Conservation (phyloP, 1,140 invertebrate genomes). For the Drosophila setifemur region DNA sequence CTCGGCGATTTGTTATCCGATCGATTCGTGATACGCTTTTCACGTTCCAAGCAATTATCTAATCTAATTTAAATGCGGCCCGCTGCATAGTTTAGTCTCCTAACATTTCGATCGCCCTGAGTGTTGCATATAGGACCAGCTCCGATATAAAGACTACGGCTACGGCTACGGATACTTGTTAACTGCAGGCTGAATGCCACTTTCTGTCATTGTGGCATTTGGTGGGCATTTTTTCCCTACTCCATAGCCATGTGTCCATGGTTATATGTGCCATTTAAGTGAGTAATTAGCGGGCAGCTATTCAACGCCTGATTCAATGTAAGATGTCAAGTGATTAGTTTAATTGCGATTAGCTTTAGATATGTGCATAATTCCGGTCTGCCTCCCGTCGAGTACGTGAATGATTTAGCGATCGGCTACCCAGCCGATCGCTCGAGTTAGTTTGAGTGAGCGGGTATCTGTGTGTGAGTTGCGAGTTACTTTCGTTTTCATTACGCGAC, state of each 20-base stretch:
- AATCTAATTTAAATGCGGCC: conserved; percentile 26
- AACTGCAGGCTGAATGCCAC: conserved; percentile 4
- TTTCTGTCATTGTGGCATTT: conserved; percentile 36
- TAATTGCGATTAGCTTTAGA: conserved; percentile 41
- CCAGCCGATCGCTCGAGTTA: neutral
- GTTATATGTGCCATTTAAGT: conserved; percentile 36
- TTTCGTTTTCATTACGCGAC: conserved; percentile 73
- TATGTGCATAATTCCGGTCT: conserved; percentile 45
- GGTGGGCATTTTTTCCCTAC: conserved; percentile 22
- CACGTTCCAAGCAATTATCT: conserved; percentile 9
- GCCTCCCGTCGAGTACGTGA: conserved; percentile 9
- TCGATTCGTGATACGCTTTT: conserved; percentile 17
- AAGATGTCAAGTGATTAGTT: conserved; percentile 45
- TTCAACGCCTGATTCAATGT: conserved; percentile 49
- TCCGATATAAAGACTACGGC: too few relatives aligned
- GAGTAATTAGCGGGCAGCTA: conserved; percentile 34
- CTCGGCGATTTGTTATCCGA: neutral
- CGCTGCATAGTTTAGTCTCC: neutral
- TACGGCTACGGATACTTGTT: conserved; percentile 10
- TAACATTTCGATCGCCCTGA: conserved; percentile 3
- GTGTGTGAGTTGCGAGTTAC: conserved; percentile 59
- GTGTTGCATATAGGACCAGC: neutral
- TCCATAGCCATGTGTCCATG: neutral
- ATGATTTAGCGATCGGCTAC: conserved; percentile 21
- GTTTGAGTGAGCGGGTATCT: conserved; percentile 19